Conservation (phyloP, 2,797 vertebrate genomes). For the Danionella dracula region DNA sequence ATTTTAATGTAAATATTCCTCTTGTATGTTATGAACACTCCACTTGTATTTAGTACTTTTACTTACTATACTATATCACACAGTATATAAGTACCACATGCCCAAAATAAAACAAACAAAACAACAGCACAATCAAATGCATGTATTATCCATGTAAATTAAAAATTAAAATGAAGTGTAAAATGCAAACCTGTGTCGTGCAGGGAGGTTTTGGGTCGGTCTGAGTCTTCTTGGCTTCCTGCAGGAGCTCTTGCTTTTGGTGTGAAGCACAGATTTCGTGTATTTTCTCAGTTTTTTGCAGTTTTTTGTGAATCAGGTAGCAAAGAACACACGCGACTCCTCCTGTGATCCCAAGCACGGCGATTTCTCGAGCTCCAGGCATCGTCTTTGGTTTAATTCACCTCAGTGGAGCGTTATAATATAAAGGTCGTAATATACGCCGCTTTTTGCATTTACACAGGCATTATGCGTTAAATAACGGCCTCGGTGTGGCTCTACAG, state of each 20-base stretch:
- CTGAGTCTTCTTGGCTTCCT: constrained; percentile 2
- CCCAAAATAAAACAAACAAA: no score
- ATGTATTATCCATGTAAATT: no score
- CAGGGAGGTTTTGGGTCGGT: neutral
- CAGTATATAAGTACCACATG: no score
- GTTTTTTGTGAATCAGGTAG: constrained; percentile 44
- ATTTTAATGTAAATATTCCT: no score
- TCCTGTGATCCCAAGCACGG: constrained; percentile 56
- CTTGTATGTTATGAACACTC: no score
- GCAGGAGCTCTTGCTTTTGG: neutral
- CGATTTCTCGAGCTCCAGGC: constrained; percentile 52
- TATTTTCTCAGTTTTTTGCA: neutral
- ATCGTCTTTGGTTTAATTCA: constrained; percentile 37
- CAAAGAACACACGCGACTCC: constrained; percentile 63
- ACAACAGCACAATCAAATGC: no score
- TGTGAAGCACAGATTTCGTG: neutral
- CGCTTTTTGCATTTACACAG: constrained; percentile 16
- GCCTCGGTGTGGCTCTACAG: constrained; percentile 53
- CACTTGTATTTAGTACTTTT: no score
- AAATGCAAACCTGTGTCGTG: constrained; percentile 30
- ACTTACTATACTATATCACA: no score
- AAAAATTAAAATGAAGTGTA: no score
- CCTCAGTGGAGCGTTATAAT: neutral
- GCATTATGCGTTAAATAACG: neutral
- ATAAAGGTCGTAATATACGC: neutral